Evolutionary conservation across 2,797 vertebrate genomes (phyloP).

Genomic region (Clarias platycephalus): DNA sequence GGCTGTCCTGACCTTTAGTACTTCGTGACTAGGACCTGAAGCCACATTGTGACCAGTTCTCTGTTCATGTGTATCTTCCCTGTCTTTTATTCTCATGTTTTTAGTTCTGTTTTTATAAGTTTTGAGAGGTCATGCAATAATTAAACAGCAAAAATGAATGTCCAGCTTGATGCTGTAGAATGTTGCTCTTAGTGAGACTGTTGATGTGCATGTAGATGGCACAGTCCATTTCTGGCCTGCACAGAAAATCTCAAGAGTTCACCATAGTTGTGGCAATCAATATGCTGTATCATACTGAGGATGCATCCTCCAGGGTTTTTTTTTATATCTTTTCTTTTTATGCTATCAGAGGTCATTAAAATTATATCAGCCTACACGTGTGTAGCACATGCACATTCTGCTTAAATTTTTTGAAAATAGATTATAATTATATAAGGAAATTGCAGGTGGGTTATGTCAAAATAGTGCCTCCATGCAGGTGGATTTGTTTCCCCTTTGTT

Average conservation of each 20-base stretch:
- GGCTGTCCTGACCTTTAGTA: conserved; percentile 7
- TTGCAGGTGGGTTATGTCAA: conserved; percentile 70
- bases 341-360: conserved; percentile 66
- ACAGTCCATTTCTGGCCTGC: conserved; percentile 48
- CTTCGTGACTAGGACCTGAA: not conserved
- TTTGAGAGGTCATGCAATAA: conserved; percentile 30
- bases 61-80: not conserved
- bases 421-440: conserved; percentile 70
- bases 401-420: conserved; percentile 63
- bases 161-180: conserved; percentile 30
- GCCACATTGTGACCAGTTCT: not conserved
- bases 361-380: conserved; percentile 67
- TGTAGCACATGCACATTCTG: conserved; percentile 74
- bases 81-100: not conserved
- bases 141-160: conserved; percentile 39
- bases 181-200: conserved; percentile 7
- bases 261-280: conserved; percentile 33
- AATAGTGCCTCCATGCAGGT: conserved; percentile 72
- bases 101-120: not conserved
- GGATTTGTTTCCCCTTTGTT: conserved; percentile 70
- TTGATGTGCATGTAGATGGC: conserved; percentile 29
- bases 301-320: conserved; percentile 35
- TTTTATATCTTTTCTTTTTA: conserved; percentile 44
- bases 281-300: conserved; percentile 36
- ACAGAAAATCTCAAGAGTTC: conserved; percentile 29